Base-by-base conservation (phyloP, 2,888 invertebrate genomes). In the Xanthia togata region DNA sequence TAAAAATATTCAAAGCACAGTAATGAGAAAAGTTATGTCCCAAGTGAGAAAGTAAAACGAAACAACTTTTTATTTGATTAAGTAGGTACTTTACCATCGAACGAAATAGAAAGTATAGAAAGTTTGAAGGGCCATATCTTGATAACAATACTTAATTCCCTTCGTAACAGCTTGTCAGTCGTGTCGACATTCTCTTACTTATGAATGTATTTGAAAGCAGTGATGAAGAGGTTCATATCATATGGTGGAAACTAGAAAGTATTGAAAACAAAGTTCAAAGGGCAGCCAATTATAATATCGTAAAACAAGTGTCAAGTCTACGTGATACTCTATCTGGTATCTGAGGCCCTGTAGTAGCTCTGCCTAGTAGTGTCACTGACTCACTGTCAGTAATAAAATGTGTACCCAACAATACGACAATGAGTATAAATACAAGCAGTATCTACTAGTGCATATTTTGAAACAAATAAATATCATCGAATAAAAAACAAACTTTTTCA, bases 31-130 rank as follows among this genome's bases (percentile, higher is more conserved):
- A 60, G 17, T 35, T 35, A 59, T 31, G 38, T 4, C 31, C 4
- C n/a, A 44, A 41, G 5, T 17, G 50, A 70, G 67, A 85, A 86
- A 86, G 83, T 71, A n/a, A 64, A 35, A 38, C 6, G 26, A 53
- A 57, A 44, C 44, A 38, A 5, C 50, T 59, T 74, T 35, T 81
- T 59, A 38, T 47, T 70, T 85, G 60, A n/a, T 67, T 55, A 31
- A 31, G 31, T 55, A 31, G 2, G 31, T 31, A 55, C 47, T 63
- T 60, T 57, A 26, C 20, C 23, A 64, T 65, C 35, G 55, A 57
- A 55, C 31, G 70, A 65, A 82, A 65, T 82, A 85, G 81, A 85
- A 81, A 81, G 82, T 81, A n/a, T 69, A 77, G 82, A 82, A 82
- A 82, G 82, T 76, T 68, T 20, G 35, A 64, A 82, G 82, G 82